Conservation (phyloP, 2,113 vertebrate genomes). For the Antechinus flavipes region DNA sequence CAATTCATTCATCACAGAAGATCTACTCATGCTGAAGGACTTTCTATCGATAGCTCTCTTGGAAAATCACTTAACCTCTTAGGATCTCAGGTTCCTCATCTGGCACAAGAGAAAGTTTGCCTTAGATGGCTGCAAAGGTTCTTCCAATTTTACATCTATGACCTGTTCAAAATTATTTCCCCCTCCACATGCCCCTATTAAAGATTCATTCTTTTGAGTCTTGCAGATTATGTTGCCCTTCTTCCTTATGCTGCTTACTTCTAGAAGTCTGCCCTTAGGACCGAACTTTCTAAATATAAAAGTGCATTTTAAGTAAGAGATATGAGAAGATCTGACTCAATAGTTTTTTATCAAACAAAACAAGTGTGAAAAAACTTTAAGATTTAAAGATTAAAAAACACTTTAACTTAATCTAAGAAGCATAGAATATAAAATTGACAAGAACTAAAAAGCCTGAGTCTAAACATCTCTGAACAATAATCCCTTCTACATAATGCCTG, state of each 20-base stretch:
- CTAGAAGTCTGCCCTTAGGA: neutral
- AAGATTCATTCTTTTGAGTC: conserved; percentile 3
- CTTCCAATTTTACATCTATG: neutral
- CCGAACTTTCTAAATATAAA: neutral
- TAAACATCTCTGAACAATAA: neutral
- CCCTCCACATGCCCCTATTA: neutral
- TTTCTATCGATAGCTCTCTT: neutral
- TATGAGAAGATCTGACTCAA: neutral
- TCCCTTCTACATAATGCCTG: neutral
- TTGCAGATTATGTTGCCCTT: neutral
- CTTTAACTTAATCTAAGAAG: neutral
- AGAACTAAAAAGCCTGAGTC: neutral
- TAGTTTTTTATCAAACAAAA: neutral
- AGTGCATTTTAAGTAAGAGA: neutral
- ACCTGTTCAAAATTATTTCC: too few relatives aligned
- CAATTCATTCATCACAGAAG: neutral
- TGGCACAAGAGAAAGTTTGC: neutral
- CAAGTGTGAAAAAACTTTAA: neutral
- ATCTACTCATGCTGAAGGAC: neutral
- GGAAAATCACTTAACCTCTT: neutral
- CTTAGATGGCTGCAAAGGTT: neutral
- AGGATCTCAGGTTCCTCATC: neutral
- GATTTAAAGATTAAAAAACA: neutral
- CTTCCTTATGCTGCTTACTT: conserved; percentile 8
- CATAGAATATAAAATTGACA: neutral